Percentiles rank a stretch among this genome's conserved stretches.
Evolutionary conservation across 2,797 vertebrate genomes (phyloP).

Genomic region (Tarsius wallacei): DNA sequence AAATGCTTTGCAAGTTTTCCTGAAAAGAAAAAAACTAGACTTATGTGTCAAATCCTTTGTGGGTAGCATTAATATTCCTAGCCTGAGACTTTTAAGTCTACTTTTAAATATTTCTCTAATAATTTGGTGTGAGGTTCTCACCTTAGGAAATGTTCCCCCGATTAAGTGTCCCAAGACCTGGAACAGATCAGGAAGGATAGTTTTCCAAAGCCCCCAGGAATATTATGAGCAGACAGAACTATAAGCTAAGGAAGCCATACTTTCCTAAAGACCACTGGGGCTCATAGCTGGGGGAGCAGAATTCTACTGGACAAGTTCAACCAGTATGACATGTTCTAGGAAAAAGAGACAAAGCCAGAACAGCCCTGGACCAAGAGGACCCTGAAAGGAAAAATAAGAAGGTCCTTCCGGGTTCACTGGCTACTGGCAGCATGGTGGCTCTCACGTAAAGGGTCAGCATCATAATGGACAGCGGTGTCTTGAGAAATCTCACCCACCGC

Average conservation of each 20-base stretch:
- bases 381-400: not conserved
- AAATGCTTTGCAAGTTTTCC: slow-evolving; percentile 47
- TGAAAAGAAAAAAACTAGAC: slow-evolving; percentile 62
- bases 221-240: not conserved
- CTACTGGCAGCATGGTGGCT: not conserved
- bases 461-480: not conserved
- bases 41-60: slow-evolving; percentile 26
- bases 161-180: not conserved
- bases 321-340: not conserved
- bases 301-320: slow-evolving; percentile 47
- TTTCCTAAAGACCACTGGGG: not conserved
- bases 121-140: slow-evolving; percentile 38
- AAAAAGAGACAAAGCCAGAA: not conserved
- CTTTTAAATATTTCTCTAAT: slow-evolving; percentile 57
- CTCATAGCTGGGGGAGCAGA: not conserved
- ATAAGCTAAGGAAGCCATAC: not conserved
- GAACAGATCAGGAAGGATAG: not conserved
- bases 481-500: not conserved
- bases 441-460: not conserved
- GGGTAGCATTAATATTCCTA: not conserved
- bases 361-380: not conserved
- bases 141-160: not conserved
- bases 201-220: not conserved
- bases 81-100: not conserved
- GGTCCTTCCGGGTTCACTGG: not conserved